These are phyloP conservation scores for Salvelinus alpinus DNA, from an alignment of 2,113 vertebrate species.

Conservation along the genomic window DNA sequence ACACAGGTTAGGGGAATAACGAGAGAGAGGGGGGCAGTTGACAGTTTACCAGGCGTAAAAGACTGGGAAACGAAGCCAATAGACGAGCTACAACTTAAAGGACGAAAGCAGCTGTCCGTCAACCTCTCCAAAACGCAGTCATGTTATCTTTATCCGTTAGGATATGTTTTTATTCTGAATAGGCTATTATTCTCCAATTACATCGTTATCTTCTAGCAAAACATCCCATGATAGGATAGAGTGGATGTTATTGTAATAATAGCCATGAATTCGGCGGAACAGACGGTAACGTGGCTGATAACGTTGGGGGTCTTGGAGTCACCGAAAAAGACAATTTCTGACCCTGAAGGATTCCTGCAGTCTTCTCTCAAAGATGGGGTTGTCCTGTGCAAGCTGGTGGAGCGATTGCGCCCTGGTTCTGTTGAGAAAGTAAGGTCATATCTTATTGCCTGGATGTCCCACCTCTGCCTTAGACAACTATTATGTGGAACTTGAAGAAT, in stretches of 20 bases:
- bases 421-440: conserved; percentile 81
- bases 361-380: conserved; percentile 86
- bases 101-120: conserved; percentile 61
- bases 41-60: conserved; percentile 64
- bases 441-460: not conserved
- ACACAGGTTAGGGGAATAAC: conserved; percentile 62
- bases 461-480: not conserved
- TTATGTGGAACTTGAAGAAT: not conserved
- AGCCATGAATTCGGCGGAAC: conserved; percentile 88
- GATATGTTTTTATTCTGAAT: not conserved
- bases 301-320: conserved; percentile 91
- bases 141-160: not conserved
- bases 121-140: not conserved
- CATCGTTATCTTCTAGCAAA: conserved; percentile 3
- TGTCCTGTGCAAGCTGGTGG: conserved; percentile 88
- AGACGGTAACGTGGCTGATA: conserved; percentile 97
- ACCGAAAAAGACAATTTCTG: conserved; percentile 90
- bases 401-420: conserved; percentile 85
- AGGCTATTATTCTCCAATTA: not conserved
- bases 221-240: conserved; percentile 7
- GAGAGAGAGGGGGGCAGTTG: conserved; percentile 56
- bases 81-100: conserved; percentile 56
- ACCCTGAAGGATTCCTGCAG: conserved; percentile 89
- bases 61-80: conserved; percentile 45
- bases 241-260: conserved; percentile 5